phyloP scores from a whole-genome alignment of 1,140 invertebrate species.

The Lithobius niger region DNA sequence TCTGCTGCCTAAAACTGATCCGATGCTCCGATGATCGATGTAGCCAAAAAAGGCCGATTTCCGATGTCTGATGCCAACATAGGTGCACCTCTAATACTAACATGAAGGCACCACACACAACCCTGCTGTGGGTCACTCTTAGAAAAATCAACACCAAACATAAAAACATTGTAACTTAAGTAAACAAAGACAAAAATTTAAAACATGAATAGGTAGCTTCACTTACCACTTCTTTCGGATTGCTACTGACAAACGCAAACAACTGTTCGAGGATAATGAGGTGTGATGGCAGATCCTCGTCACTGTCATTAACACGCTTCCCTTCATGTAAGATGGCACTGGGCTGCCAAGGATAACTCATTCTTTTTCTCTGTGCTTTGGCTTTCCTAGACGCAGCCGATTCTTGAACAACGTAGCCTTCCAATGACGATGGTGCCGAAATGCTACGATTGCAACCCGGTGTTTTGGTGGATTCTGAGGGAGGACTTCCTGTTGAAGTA shows the following conservation, averaged over 20 bases:
- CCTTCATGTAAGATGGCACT: not conserved
- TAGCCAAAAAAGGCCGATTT: too few relatives aligned
- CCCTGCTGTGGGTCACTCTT: too few relatives aligned
- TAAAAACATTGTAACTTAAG: too few relatives aligned
- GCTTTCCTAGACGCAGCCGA: too few relatives aligned
- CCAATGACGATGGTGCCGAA: slow-evolving; percentile 16
- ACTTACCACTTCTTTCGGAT: slow-evolving; percentile 30
- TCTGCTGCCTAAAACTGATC: too few relatives aligned
- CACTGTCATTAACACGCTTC: not conserved
- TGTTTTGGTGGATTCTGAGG: slow-evolving; percentile 11
- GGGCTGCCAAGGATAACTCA: not conserved
- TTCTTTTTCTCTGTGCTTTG: not conserved
- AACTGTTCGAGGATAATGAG: slow-evolving; percentile 29
- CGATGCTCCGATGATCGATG: too few relatives aligned
- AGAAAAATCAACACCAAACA: too few relatives aligned
- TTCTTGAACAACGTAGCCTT: not conserved
- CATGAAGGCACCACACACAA: too few relatives aligned
- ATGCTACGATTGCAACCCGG: slow-evolving; percentile 19
- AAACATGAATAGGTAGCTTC: not conserved
- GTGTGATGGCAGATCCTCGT: slow-evolving; percentile 20
- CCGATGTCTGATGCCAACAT: too few relatives aligned
- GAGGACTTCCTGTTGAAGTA: too few relatives aligned
- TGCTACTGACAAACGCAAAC: slow-evolving; percentile 31
- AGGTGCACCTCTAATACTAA: too few relatives aligned
- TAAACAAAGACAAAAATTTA: too few relatives aligned